phyloP scores from a whole-genome alignment of 2,888 invertebrate genomes.

The Anticlea derivata region DNA sequence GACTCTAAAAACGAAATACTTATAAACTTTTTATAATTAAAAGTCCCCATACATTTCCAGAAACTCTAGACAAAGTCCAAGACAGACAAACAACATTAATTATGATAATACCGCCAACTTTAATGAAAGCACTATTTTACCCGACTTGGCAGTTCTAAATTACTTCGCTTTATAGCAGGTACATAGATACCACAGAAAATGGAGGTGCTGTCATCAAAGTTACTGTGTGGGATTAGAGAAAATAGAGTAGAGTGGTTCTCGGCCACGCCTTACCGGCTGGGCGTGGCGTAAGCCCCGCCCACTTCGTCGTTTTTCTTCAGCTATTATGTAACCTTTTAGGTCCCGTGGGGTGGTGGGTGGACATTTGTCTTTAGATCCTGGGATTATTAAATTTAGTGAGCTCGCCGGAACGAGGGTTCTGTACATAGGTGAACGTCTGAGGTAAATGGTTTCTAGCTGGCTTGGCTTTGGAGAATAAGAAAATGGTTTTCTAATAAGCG shows the following conservation, averaged over 20 bases:
- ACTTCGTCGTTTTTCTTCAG: conserved; percentile 21
- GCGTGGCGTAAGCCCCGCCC: conserved; percentile 32
- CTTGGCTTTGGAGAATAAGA: conserved; percentile 5
- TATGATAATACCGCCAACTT: conserved; percentile 32
- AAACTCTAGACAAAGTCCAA: conserved; percentile 16
- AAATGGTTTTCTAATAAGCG: conserved; percentile 1
- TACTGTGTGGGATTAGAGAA: conserved; percentile 18
- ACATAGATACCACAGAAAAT: conserved; percentile 27
- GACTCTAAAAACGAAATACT: no score
- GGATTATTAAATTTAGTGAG: conserved; percentile 73
- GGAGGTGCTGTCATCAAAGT: conserved; percentile 25
- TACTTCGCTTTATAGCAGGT: conserved; percentile 33
- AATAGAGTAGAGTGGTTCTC: conserved; percentile 23
- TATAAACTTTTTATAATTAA: background rate
- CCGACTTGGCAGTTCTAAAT: conserved; percentile 32
- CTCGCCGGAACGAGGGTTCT: conserved; percentile 44
- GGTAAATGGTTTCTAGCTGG: conserved; percentile 13
- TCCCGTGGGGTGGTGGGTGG: conserved; percentile 61
- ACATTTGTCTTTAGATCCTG: conserved; percentile 64
- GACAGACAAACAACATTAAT: conserved; percentile 31
- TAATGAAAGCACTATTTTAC: conserved; percentile 36
- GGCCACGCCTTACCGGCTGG: conserved; percentile 31
- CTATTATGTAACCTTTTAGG: conserved; percentile 40
- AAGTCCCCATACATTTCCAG: background rate
- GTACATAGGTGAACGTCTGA: conserved; percentile 16